Evolutionary conservation across 2,888 invertebrate genomes (phyloP).

Genomic region (Carcina quercana): DNA sequence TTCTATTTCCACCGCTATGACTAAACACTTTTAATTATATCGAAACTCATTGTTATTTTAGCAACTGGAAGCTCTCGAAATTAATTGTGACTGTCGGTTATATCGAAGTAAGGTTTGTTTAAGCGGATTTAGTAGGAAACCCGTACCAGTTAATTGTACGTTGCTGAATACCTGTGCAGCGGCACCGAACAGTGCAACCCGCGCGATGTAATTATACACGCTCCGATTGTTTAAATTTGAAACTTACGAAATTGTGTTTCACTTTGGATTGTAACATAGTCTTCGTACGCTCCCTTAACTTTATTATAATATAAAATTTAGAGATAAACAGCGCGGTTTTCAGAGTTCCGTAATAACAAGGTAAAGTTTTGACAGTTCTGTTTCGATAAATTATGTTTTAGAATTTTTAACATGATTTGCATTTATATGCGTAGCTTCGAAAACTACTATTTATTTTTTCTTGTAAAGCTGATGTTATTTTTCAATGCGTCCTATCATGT

Average conservation of each 20-base stretch:
- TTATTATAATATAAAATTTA: too few species aligned
- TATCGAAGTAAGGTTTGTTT: slow-evolving; percentile 51
- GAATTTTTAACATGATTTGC: too few species aligned
- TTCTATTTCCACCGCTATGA: slow-evolving; percentile 53
- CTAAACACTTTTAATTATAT: slow-evolving; percentile 51
- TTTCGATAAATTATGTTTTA: too few species aligned
- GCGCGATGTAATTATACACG: slow-evolving; percentile 50
- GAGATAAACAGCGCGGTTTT: too few species aligned
- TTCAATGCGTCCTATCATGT: too few species aligned
- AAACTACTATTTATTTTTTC: too few species aligned
- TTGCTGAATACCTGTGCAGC: slow-evolving; percentile 65
- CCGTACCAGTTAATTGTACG: slow-evolving; percentile 49
- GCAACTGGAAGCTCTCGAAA: slow-evolving; percentile 28
- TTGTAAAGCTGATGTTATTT: too few species aligned
- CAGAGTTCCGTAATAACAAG: too few species aligned
- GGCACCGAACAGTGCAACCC: slow-evolving; percentile 60
- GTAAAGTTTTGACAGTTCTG: too few species aligned
- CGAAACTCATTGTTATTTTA: slow-evolving; percentile 50
- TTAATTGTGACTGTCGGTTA: slow-evolving; percentile 26
- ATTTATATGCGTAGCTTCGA: too few species aligned
- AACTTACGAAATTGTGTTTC: slow-evolving; percentile 61
- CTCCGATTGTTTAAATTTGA: slow-evolving; percentile 68
- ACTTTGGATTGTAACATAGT: slow-evolving; percentile 45
- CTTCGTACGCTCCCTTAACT: too few species aligned
- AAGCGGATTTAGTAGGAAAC: slow-evolving; percentile 51